Evolutionary conservation across 2,113 vertebrate genomes (phyloP), one percentile per base, ranked within the genome.

Genomic region (Okapia johnstoni): DNA sequence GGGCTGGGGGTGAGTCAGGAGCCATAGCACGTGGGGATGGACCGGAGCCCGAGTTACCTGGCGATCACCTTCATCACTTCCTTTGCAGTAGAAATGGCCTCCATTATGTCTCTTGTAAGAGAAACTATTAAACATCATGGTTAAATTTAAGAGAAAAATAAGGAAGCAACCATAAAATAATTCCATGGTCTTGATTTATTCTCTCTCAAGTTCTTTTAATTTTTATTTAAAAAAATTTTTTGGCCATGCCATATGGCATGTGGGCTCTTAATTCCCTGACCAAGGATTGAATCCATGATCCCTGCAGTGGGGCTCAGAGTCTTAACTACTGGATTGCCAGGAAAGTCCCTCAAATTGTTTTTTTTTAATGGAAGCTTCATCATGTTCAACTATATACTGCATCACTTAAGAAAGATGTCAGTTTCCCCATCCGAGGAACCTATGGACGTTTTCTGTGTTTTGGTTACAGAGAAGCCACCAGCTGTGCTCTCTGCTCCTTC

Each of bases 1-100:
- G 52, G 40, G 25, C 43, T 9, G 5, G 30, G 43, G 10, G 33
- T 36, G 43, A 4, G 57, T 16, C 66, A 40, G 54, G 63, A 58
- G 36, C 25, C 11, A 7, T 4, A 33, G 26, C 7, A 1, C 8
- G 2, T 58, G 21, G 26, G 23, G 36, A n/a, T 28, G 21, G 33
- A 7, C 19, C 0, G 1, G 33, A 85, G 23, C 1, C 11, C 9
- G 12, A 14, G 12, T 5, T 9, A 16, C 26, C 28, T 46, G 50
- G 28, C 3, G 1, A 12, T 17, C 5, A 25, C 81, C 23, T 50
- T 13, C 6, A 21, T 85, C 40, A 50, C 19, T 58, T 36, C 15
- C 26, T 46, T 8, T 43, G 15, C 33, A 5, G 60, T 25, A 46
- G 58, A 55, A 25, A 25, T 25, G 21, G 61, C 28, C 13, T 55